A percentile compares a stretch with the other conserved stretches of the same genome.
These are phyloP conservation scores for Corythornis vintsioides DNA, from an alignment of 2,113 vertebrate genomes.

Conservation along the genomic window DNA sequence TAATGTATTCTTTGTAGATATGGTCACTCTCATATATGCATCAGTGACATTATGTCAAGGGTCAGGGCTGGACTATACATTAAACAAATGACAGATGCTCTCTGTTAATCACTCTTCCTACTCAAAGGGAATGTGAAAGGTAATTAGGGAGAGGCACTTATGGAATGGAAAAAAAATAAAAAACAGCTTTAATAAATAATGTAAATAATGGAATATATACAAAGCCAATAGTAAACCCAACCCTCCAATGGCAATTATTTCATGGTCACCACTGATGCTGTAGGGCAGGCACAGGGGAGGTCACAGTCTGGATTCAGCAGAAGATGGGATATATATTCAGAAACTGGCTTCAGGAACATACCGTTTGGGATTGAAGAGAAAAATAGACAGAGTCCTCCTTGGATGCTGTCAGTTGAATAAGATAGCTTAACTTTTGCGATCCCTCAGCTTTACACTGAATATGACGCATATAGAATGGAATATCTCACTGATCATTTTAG, in stretches of 20 bases:
- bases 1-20: background rate
- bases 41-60: background rate
- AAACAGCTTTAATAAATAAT: background rate
- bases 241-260: too few relatives aligned
- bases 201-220: too few relatives aligned
- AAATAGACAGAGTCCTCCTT: background rate
- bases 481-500: background rate
- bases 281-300: too few relatives aligned
- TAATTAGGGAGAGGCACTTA: background rate
- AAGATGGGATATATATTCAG: too few relatives aligned
- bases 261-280: too few relatives aligned
- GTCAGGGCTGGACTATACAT: background rate
- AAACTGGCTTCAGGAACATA: too few relatives aligned
- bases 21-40: background rate
- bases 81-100: background rate
- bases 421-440: background rate
- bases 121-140: background rate
- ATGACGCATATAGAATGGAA: background rate
- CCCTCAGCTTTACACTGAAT: background rate
- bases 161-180: background rate
- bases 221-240: too few relatives aligned
- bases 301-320: too few relatives aligned
- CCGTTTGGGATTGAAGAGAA: too few relatives aligned
- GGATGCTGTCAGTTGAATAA: too few relatives aligned
- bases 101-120: background rate